Evolutionary conservation across 2,113 vertebrate genomes (phyloP).

Genomic region (Myotis davidii): DNA sequence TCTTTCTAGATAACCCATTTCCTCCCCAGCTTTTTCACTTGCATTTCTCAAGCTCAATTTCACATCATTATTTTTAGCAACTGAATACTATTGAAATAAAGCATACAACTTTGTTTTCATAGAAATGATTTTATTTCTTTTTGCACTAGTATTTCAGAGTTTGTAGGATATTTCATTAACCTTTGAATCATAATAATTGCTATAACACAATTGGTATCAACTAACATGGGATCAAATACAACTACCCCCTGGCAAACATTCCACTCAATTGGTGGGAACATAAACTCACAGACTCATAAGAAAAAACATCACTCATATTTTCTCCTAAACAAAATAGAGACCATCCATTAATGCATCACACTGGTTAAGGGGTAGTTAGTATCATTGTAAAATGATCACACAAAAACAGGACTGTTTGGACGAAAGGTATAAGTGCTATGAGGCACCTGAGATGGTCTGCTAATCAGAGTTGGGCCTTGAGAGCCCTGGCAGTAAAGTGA

Average conservation of each 20-base stretch:
- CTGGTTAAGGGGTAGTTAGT: background rate
- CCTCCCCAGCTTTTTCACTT: background rate
- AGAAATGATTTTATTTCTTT: conserved; percentile 1
- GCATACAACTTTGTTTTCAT: background rate
- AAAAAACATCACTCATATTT: background rate
- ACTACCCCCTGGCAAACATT: background rate
- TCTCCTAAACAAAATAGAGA: background rate
- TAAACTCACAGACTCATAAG: background rate
- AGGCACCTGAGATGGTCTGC: background rate
- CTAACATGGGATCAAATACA: background rate
- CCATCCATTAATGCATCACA: background rate
- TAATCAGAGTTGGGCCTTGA: background rate
- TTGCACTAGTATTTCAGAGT: conserved; percentile 36
- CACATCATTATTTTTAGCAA: conserved; percentile 35
- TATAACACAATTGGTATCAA: background rate
- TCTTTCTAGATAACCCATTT: background rate
- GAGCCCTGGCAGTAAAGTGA: background rate
- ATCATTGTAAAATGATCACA: background rate
- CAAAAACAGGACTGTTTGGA: background rate
- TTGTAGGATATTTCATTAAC: conserved; percentile 33
- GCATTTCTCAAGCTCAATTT: background rate
- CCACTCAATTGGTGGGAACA: background rate
- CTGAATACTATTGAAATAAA: background rate
- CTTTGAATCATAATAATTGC: background rate
- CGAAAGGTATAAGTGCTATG: background rate